Evolutionary conservation across 1,140 invertebrate species (phyloP).

Genomic region (Protaetia brevitarsis): DNA sequence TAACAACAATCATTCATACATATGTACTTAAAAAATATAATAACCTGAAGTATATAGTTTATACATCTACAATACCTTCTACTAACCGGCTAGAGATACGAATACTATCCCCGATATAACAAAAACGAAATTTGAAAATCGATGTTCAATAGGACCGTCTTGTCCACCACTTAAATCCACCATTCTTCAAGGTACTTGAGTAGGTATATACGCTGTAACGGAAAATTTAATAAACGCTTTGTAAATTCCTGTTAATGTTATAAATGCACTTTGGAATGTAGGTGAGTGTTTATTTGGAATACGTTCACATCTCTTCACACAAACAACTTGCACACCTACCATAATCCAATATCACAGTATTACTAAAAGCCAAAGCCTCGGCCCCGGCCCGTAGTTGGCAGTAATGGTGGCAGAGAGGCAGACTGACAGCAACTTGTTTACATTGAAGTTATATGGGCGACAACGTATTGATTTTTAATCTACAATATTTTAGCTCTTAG

Average conservation of each 20-base stretch:
- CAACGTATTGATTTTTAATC: constrained; percentile 20
- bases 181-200: constrained; percentile 47
- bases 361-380: too few relatives aligned
- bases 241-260: constrained; percentile 6
- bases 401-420: constrained; percentile 9
- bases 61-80: too few relatives aligned
- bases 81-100: constrained; percentile 67
- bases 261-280: constrained; percentile 7
- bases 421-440: neutral
- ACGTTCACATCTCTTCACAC: neutral
- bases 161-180: constrained; percentile 63
- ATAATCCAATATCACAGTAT: neutral
- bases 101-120: constrained; percentile 73
- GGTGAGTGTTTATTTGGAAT: neutral
- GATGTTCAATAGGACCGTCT: constrained; percentile 72
- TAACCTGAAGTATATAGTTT: too few relatives aligned
- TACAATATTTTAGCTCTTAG: too few relatives aligned
- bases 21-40: too few relatives aligned
- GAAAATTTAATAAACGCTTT: neutral
- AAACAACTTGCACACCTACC: neutral
- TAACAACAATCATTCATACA: too few relatives aligned
- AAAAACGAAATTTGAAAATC: constrained; percentile 76
- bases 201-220: neutral
- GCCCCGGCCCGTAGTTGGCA: neutral
- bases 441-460: neutral